Evolutionary conservation across 1,140 invertebrate genomes (phyloP).

Genomic region (Eupristina koningsbergeri): DNA sequence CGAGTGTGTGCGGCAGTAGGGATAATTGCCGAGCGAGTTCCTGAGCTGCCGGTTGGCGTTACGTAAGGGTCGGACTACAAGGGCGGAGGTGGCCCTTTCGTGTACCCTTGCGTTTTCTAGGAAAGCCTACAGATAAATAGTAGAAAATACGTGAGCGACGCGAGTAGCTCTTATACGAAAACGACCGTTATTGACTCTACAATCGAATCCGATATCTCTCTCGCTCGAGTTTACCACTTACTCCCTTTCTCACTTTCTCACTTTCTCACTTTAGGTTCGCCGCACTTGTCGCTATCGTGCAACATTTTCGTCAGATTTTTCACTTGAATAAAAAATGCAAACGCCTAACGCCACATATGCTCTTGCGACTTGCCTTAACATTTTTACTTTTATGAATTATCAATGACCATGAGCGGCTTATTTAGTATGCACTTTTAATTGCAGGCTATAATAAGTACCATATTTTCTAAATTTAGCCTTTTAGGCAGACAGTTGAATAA

Average conservation of each 20-base stretch:
- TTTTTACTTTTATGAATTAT: not conserved
- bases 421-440: not conserved
- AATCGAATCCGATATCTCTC: conserved; percentile 2
- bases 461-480: too few species aligned
- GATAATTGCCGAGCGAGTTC: conserved; percentile 51
- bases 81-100: not conserved
- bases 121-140: conserved; percentile 25
- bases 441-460: too few species aligned
- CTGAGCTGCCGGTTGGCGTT: conserved; percentile 24
- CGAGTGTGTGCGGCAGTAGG: conserved; percentile 40
- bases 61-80: conserved; percentile 31
- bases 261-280: not conserved
- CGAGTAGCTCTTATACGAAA: not conserved
- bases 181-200: conserved; percentile 3
- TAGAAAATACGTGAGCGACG: not conserved
- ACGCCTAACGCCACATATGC: not conserved
- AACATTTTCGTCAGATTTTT: conserved; percentile 3
- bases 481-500: too few species aligned
- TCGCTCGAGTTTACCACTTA: too few species aligned
- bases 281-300: not conserved
- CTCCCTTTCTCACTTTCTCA: too few species aligned
- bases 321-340: not conserved
- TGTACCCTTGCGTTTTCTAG: conserved; percentile 24
- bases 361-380: not conserved
- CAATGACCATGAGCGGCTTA: not conserved